Conservation (phyloP, 2,113 vertebrate genomes). For the Oncorhynchus mykiss region DNA sequence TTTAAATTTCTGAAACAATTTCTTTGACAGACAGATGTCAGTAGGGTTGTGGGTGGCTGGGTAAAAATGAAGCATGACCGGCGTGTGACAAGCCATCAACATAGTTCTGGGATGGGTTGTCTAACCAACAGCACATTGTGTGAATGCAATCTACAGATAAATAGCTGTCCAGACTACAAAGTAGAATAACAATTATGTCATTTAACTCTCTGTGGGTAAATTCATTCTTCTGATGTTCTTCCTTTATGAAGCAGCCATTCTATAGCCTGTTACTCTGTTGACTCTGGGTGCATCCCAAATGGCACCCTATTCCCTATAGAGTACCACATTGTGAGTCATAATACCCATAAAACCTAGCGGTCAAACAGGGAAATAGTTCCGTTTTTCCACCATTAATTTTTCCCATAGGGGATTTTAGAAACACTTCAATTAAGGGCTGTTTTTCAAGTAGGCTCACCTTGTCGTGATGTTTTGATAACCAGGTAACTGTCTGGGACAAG, state of each 20-base stretch:
- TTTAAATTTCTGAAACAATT: constrained; percentile 10
- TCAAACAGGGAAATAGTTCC: no score
- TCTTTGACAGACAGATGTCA: constrained; percentile 52
- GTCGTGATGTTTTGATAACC: no score
- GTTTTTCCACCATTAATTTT: no score
- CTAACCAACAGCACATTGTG: neutral
- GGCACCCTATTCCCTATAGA: constrained; percentile 8
- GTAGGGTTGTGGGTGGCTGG: constrained; percentile 48
- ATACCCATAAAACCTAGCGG: no score
- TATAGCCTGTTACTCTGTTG: neutral
- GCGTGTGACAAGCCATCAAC: no score
- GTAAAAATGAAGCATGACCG: constrained; percentile 60
- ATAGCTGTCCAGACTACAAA: neutral
- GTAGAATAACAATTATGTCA: neutral
- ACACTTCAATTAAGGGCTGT: no score
- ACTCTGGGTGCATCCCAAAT: constrained; percentile 8
- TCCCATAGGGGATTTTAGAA: no score
- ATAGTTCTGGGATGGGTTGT: neutral
- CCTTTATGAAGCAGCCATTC: no score
- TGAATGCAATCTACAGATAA: neutral
- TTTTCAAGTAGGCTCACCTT: no score
- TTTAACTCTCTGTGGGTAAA: neutral
- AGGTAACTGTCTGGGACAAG: no score
- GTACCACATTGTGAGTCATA: neutral
- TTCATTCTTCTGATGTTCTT: no score